Conservation (phyloP, 2,113 vertebrate genomes). For the Prunella fulvescens region DNA sequence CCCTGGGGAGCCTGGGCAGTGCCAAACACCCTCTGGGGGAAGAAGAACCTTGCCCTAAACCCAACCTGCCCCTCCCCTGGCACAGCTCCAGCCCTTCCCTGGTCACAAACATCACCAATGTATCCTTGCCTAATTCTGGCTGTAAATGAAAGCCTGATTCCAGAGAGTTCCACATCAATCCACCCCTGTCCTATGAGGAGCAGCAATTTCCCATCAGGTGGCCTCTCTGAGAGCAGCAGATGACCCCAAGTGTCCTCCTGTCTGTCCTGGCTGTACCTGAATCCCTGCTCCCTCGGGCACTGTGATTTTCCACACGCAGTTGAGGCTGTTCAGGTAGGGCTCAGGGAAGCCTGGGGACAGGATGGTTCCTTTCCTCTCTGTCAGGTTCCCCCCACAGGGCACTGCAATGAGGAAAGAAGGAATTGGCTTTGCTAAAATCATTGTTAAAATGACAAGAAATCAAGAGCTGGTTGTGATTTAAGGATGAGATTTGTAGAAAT, state of each 20-base stretch:
- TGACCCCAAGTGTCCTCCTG: neutral
- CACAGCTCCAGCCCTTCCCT: neutral
- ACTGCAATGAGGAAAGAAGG: slow-evolving; percentile 69
- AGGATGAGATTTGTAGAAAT: neutral
- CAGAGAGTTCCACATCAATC: neutral
- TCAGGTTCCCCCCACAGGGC: slow-evolving; percentile 94
- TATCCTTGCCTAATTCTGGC: neutral
- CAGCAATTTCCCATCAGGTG: accelerated
- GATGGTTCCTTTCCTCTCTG: slow-evolving; percentile 91
- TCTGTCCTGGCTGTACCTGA: slow-evolving; percentile 74
- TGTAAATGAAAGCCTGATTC: neutral
- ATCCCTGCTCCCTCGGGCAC: slow-evolving; percentile 96
- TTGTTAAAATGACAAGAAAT: neutral
- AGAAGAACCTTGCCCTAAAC: neutral
- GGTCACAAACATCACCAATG: neutral
- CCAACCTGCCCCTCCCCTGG: neutral
- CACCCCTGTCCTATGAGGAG: accelerated
- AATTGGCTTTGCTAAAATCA: neutral
- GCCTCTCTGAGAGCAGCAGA: neutral
- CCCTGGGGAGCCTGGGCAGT: neutral
- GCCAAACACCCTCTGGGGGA: neutral
- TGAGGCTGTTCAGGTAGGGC: slow-evolving; percentile 96
- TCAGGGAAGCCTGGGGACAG: slow-evolving; percentile 95
- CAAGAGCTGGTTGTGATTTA: neutral
- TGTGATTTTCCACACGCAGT: slow-evolving; percentile 96